Evolutionary conservation across 1,140 invertebrate genomes (phyloP).

Genomic region (Hermatobates lingyangjiaoensis): DNA sequence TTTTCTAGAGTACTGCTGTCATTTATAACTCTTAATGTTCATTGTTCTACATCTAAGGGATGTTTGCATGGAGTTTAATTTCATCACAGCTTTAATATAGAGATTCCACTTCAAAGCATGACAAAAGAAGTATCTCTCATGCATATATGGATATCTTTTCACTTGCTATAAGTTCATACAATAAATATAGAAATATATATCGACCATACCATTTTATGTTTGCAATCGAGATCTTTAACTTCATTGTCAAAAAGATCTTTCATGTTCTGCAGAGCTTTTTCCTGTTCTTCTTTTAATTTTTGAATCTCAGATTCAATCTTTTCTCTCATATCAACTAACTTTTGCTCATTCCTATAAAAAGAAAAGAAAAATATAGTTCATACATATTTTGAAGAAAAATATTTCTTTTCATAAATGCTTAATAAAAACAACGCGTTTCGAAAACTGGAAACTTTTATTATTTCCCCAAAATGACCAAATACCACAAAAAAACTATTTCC

Average conservation of each 20-base stretch:
- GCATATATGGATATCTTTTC: not conserved
- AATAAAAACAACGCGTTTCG: no score
- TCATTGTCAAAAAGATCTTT: constrained; percentile 3
- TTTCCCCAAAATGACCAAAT: no score
- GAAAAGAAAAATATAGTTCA: not conserved
- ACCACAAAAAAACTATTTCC: no score
- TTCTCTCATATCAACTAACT: constrained; percentile 3
- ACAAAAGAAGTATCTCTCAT: not conserved
- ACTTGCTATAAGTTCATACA: not conserved
- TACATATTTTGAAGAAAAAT: not conserved
- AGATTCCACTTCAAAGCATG: no score
- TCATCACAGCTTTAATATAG: no score
- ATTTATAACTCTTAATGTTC: no score
- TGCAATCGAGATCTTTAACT: constrained; percentile 4
- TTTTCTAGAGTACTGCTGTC: no score
- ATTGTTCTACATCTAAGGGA: no score
- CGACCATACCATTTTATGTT: constrained; percentile 2
- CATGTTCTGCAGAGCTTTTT: constrained; percentile 5
- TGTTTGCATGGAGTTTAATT: no score
- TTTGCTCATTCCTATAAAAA: constrained; percentile 7
- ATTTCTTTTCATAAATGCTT: no score
- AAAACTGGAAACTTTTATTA: no score
- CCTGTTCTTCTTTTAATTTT: not conserved
- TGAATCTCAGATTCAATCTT: not conserved
- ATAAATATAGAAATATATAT: not conserved